Evolutionary conservation across 92 coral and sea anemone genomes (phyloP).

Genomic region (Actinernus sp.): DNA sequence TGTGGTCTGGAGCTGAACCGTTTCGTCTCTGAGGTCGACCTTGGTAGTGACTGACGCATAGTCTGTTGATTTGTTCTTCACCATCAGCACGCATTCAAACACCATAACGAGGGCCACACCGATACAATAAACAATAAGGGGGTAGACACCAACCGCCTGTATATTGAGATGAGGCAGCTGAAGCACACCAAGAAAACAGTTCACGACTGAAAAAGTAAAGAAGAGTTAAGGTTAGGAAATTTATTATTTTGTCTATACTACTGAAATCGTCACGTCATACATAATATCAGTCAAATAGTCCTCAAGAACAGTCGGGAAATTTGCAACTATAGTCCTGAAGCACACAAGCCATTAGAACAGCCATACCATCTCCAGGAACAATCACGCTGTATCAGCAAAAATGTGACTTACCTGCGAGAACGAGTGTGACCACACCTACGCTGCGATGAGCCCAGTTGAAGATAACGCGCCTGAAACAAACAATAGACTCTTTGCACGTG

Average conservation of each 20-base stretch:
- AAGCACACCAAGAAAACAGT: slow-evolving; percentile 65
- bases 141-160: slow-evolving; percentile 31
- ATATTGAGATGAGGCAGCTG: slow-evolving; percentile 59
- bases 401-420: slow-evolving; percentile 50
- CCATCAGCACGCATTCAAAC: slow-evolving; percentile 33
- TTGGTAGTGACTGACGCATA: slow-evolving; percentile 4
- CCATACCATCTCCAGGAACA: too few species aligned
- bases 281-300: too few species aligned
- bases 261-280: too few species aligned
- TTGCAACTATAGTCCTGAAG: too few species aligned
- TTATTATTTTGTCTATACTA: too few species aligned
- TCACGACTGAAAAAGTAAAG: slow-evolving; percentile 38
- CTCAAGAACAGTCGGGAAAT: too few species aligned
- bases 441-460: slow-evolving; percentile 72
- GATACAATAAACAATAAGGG: slow-evolving; percentile 56
- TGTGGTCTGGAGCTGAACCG: slow-evolving; percentile 21
- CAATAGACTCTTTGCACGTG: too few species aligned
- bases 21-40: slow-evolving; percentile 26
- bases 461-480: slow-evolving; percentile 55
- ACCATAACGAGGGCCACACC: slow-evolving; percentile 45
- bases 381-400: too few species aligned
- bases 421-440: slow-evolving; percentile 46
- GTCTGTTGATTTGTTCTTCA: background rate
- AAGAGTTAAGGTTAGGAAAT: too few species aligned
- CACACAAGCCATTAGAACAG: too few species aligned